Percentiles rank a stretch among this genome's conserved stretches.
Conservation (phyloP, 2,888 invertebrate genomes). For the Subacronicta megacephala region DNA sequence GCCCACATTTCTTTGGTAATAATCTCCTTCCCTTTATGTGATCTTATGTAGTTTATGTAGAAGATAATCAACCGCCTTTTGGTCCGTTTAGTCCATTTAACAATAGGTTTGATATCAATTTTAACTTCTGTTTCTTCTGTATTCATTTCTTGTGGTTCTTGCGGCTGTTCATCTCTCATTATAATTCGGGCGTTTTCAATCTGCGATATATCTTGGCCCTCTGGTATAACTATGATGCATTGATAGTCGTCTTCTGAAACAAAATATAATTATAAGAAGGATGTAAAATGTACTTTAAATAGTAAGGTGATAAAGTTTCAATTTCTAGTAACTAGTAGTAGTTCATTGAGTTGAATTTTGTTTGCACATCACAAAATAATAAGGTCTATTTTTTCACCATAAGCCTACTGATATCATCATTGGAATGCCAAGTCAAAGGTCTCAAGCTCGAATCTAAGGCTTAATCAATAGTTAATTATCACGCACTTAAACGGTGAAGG, state of each 20-base stretch:
- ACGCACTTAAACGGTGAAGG: no score
- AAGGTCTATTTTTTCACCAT: no score
- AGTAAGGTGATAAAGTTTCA: no score
- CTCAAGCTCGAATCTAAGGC: no score
- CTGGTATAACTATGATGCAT: slow-evolving; percentile 84
- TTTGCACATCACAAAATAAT: no score
- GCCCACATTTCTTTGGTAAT: slow-evolving; percentile 76
- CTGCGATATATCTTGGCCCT: slow-evolving; percentile 71
- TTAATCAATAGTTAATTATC: no score
- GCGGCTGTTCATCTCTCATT: slow-evolving; percentile 49
- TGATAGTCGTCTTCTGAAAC: slow-evolving; percentile 83
- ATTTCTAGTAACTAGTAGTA: no score
- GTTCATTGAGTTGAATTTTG: no score
- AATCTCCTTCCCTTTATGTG: slow-evolving; percentile 71
- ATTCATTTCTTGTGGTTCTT: slow-evolving; percentile 17
- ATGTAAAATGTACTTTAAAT: no score
- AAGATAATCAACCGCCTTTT: slow-evolving; percentile 73
- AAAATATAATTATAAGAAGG: slow-evolving; percentile 2
- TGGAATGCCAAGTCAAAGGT: no score
- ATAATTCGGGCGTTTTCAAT: slow-evolving; percentile 68
- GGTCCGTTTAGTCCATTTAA: slow-evolving; percentile 74
- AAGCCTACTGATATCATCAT: no score
- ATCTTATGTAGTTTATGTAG: slow-evolving; percentile 76
- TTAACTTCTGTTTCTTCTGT: slow-evolving; percentile 23
- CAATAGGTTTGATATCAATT: slow-evolving; percentile 42